phyloP scores from a whole-genome alignment of 2,113 vertebrate species.

The Protobothrops mucrosquamatus region DNA sequence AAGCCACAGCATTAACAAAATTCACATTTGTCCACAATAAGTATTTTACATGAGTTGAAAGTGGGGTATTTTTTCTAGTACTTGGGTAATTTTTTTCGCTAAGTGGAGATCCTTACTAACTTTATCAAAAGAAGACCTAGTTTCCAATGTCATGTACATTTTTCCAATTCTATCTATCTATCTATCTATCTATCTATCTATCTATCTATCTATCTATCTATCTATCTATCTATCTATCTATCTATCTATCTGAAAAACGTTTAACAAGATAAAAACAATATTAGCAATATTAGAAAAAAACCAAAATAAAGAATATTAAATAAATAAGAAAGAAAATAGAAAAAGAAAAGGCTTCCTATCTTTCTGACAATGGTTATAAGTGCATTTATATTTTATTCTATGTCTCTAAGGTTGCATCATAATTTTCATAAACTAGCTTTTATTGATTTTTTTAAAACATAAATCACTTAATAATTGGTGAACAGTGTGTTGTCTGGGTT shows the following conservation, averaged over 20 bases:
- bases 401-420: neutral
- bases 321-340: neutral
- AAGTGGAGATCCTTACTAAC: neutral
- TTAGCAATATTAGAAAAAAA: neutral
- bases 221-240: neutral
- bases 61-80: neutral
- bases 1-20: neutral
- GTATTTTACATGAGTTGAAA: neutral
- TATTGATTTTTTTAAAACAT: neutral
- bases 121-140: neutral
- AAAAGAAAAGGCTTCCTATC: neutral
- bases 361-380: neutral
- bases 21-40: neutral
- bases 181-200: too few species aligned
- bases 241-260: neutral
- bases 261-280: neutral
- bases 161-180: neutral
- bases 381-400: neutral
- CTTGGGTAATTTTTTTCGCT: neutral
- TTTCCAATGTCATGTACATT: neutral
- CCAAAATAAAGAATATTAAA: neutral
- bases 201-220: too few species aligned
- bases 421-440: neutral
- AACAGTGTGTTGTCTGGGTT: too few species aligned
- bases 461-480: too few species aligned